Base-by-base conservation (phyloP, 2,888 invertebrate species). In the Eupithecia pulchellata region DNA sequence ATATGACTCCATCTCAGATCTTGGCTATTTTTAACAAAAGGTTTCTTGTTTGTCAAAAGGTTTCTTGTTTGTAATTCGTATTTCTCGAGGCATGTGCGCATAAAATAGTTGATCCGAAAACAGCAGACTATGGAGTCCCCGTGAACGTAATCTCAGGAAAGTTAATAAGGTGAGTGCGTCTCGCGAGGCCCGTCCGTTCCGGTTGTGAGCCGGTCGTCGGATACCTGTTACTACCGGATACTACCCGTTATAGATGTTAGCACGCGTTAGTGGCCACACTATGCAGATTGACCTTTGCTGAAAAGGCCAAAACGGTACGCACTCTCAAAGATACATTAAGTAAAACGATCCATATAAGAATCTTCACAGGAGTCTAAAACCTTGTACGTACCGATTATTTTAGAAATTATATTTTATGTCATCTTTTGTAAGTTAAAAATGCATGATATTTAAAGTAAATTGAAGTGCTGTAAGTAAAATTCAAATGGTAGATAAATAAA, bases 141-240 rank as follows among this genome's bases (percentile, higher is more conserved):
- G 52, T 25, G 52, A 25, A 69, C 39, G 57, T 71, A 68, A 65
- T 68, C 67, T 71, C 39, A 60, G 66, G 20, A 57, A 61, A 57
- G 71, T 61, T 68, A 68, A 77, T 77, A 73, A 55, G 60, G 55
- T 66, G 61, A 77, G 77, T 74, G 72, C 66, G 52, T 25, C 69
- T 72, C 73, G 9, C 27, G 71, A 68, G 68, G 42, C 39, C 69
- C 36, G 57, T 73, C 64, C 73, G 77, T 71, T 73, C 73, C 75
- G 75, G 68, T 58, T 52, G 47, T 70, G 70, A 68, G 27, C 65
- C 68, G 58, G 57, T 29, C 29, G 57, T 6, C 57, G 57, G 57
- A 57, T 17, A 17, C 57, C 57, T 27, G 57, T 29, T 29, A 57
- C 29, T 29, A 2, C 57, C 57, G 13, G 62, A 57, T 32, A 25